Evolutionary conservation across 2,797 vertebrate genomes (phyloP).

Genomic region (Phoeniculus purpureus): DNA sequence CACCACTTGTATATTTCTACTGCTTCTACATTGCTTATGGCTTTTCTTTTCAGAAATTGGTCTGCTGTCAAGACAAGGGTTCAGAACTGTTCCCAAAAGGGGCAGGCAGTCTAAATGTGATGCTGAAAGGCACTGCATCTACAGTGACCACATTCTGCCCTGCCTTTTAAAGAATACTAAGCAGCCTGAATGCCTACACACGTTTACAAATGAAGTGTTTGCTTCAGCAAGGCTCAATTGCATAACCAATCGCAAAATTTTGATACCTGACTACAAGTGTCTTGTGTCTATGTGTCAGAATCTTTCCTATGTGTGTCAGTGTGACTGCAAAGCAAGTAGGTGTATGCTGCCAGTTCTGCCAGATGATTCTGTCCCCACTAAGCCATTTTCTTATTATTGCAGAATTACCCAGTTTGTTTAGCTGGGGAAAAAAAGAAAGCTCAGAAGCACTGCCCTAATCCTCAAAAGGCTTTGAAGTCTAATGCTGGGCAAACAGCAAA

Average conservation of each 20-base stretch:
- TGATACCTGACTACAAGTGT: neutral
- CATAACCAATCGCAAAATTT: neutral
- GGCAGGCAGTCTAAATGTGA: constrained; percentile 4
- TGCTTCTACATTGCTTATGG: neutral
- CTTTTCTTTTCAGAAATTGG: neutral
- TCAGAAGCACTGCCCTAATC: neutral
- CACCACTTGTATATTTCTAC: neutral
- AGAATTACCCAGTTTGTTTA: neutral
- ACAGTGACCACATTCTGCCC: neutral
- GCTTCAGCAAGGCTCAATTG: neutral
- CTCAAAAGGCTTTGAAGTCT: neutral
- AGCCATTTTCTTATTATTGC: neutral
- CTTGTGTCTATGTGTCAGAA: neutral
- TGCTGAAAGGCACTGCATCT: neutral
- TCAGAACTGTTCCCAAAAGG: constrained; percentile 1
- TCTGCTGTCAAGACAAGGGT: neutral
- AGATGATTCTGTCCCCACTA: neutral
- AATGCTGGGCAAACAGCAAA: neutral
- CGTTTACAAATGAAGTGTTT: neutral
- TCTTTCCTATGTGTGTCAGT: neutral
- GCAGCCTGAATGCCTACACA: neutral
- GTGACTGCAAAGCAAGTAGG: neutral
- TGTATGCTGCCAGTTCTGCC: neutral
- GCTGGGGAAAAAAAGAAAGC: neutral
- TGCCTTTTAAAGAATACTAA: neutral